Evolutionary conservation across 2,113 vertebrate species (phyloP), one percentile per base, ranked within the genome.

Genomic region (Sceloporus tristichus): DNA sequence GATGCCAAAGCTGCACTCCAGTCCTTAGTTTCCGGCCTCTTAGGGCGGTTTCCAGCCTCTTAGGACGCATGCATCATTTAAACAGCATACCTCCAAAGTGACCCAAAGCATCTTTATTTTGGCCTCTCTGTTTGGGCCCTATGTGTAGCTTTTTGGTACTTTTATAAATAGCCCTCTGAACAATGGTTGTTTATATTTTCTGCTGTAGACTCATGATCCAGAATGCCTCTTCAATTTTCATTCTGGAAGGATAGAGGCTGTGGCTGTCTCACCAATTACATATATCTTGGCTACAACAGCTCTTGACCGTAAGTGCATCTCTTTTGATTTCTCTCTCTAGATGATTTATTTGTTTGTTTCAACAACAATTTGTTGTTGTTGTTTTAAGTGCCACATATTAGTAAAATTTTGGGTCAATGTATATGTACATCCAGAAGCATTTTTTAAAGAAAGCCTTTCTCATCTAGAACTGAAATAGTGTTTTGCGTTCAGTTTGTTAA

Each of bases 271-370:
- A 25, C 97, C 97, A n/a, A 34, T 95, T n/a, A 98, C 98, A 3
- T 97, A 98, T 40, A 97, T 99, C 78, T 97, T 99, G 98, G 98
- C 97, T 83, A 98, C 98, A 0, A 98, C 97, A 0, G 85, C 98
- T 66, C 94, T 97, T 66, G 98, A 99, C 93, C 85, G 98, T 99
- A 95, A 97, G 98, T 95, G 77, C 53, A 0, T 70, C 79, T 1
- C 19, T 85, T 68, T 80, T 76, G 11, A 62, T 3, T 62, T 62
- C 59, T 62, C 13, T 62, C 59, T 18, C 16, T 18, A 62, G 4
- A 4, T 14, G 16, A 18, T 62, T 62, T 4, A 13, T 59, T 59
- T 59, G 9, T 59, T 59, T 59, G 56, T 62, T 62, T 62, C 59
- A 62, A 4, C 59, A 62, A 18, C 11, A 62, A 16, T 62, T 62